Conservation (phyloP, 2,888 invertebrate genomes). For the Brachypterus glaber region DNA sequence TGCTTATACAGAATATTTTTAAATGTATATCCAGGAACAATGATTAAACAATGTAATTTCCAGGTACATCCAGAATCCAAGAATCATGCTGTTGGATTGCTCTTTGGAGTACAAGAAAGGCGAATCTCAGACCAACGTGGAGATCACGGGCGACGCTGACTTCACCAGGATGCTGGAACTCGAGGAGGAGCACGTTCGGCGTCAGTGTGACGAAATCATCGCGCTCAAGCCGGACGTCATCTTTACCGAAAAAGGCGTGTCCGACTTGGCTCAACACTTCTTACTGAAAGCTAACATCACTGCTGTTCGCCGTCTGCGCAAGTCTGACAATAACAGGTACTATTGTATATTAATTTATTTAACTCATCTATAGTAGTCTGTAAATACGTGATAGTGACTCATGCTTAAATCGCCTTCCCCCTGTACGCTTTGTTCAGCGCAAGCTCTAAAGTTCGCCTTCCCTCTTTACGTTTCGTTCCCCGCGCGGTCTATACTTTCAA, state of each 20-base stretch:
- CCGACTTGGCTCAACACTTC: slow-evolving; percentile 86
- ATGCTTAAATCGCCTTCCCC: too few relatives aligned
- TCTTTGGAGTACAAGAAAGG: slow-evolving; percentile 98
- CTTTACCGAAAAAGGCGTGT: slow-evolving; percentile 97
- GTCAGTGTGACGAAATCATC: slow-evolving; percentile 87
- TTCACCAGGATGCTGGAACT: slow-evolving; percentile 90
- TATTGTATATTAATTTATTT: too few relatives aligned
- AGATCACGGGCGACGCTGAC: slow-evolving; percentile 89
- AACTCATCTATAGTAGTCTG: too few relatives aligned
- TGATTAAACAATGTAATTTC: too few relatives aligned
- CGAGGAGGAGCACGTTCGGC: slow-evolving; percentile 90
- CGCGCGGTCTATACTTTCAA: too few relatives aligned
- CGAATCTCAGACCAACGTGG: slow-evolving; percentile 95
- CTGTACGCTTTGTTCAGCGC: too few relatives aligned
- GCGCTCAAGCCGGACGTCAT: slow-evolving; percentile 91
- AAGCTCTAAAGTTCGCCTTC: too few relatives aligned
- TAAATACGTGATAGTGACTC: too few relatives aligned
- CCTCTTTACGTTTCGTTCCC: too few relatives aligned
- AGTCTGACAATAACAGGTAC: slow-evolving; percentile 96
- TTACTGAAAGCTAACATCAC: slow-evolving; percentile 75
- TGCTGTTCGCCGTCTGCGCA: slow-evolving; percentile 75
- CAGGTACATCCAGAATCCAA: slow-evolving; percentile 81
- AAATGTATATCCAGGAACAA: too few relatives aligned
- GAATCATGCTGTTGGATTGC: slow-evolving; percentile 91
- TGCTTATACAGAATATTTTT: too few relatives aligned